These are phyloP conservation scores for Chrysaora quinquecirrha DNA, from an alignment of 30 jellyfish, hydroid and myxozoan species.

Conservation along the genomic window DNA sequence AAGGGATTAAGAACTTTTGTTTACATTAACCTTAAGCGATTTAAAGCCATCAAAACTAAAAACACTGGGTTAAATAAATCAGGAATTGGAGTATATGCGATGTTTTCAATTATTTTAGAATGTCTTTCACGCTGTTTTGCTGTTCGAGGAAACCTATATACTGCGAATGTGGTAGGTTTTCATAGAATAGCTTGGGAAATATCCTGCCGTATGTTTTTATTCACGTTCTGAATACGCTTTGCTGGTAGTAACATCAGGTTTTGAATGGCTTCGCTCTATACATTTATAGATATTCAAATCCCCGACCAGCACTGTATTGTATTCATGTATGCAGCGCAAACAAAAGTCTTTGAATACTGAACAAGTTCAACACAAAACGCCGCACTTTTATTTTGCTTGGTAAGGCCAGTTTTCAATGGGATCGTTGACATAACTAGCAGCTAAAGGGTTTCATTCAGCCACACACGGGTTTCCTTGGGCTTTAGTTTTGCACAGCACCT, in stretches of 20 bases:
- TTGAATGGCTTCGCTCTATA: not conserved
- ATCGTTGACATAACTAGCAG: conserved; percentile 66
- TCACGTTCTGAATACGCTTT: conserved; percentile 14
- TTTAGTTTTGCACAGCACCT: conserved; percentile 62
- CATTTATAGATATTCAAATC: conserved; percentile 41
- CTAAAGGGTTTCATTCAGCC: conserved; percentile 56
- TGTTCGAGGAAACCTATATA: too few relatives aligned
- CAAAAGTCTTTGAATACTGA: conserved; percentile 48
- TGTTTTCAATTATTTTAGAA: too few relatives aligned
- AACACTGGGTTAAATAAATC: too few relatives aligned
- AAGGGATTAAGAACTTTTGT: too few relatives aligned
- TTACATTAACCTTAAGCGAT: too few relatives aligned
- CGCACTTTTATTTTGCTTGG: conserved; percentile 46
- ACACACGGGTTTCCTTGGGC: too few relatives aligned
- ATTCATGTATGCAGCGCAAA: conserved; percentile 43
- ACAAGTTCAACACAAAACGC: conserved; percentile 34
- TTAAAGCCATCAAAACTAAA: too few relatives aligned
- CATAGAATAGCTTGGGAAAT: too few relatives aligned
- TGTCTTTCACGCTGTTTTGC: too few relatives aligned
- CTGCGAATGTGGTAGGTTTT: too few relatives aligned
- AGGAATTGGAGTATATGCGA: too few relatives aligned
- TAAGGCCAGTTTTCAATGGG: conserved; percentile 23
- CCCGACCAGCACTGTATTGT: conserved; percentile 46
- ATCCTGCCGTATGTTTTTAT: too few relatives aligned
- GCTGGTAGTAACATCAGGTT: conserved; percentile 33